Evolutionary conservation across 2,888 invertebrate species (phyloP), one percentile per base, ranked within the genome.

Genomic region (Seira ritae): DNA sequence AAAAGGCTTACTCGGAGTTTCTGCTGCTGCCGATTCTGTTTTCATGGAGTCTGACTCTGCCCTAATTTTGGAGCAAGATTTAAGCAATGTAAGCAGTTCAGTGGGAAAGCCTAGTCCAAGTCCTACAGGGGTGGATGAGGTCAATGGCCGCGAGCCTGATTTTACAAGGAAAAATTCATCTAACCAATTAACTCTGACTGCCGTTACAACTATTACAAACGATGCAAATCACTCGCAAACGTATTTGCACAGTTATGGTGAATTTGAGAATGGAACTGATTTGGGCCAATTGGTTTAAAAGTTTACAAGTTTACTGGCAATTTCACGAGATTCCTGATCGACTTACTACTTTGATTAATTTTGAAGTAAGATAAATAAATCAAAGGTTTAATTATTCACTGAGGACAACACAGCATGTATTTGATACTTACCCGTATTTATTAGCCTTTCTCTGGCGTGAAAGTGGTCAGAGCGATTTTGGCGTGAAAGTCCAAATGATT

Each of bases 261-360:
- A 65, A 19, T 84, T 79, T 70, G 84, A 82, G 4, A 81, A 68
- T 24, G 55, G 62, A 20, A 55, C 79, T 55, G 84, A 86, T 66
- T 80, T 84, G 60, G 86, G 86, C 19, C 84, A 86, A 80, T 70
- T 80, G 68, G 86, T 86, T 78, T 86, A 86, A 82, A 31, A n/a
- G n/a, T n/a, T n/a, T n/a, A n/a, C n/a, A n/a, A n/a, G n/a, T n/a
- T n/a, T n/a, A n/a, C n/a, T n/a, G n/a, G n/a, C n/a, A n/a, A n/a
- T n/a, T n/a, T n/a, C n/a, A n/a, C n/a, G n/a, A n/a, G n/a, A n/a
- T n/a, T n/a, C n/a, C n/a, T n/a, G n/a, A n/a, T n/a, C n/a, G n/a
- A n/a, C n/a, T n/a, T n/a, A n/a, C n/a, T n/a, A n/a, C n/a, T n/a
- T n/a, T n/a, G n/a, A n/a, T n/a, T n/a, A n/a, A n/a, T n/a, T n/a